Conservation (phyloP, 1,140 invertebrate genomes). For the Drosophila neocordata region DNA sequence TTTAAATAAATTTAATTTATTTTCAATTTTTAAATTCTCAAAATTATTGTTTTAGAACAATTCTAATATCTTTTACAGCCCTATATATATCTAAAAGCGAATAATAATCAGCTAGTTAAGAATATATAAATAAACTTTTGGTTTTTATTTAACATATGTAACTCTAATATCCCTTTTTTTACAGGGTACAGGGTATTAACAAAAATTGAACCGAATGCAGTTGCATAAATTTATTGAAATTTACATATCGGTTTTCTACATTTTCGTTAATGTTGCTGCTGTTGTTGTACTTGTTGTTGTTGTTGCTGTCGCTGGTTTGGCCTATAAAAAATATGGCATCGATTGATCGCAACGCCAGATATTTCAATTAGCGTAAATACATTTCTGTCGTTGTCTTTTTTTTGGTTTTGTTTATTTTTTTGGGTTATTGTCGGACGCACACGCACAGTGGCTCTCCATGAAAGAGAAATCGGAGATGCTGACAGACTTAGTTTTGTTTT, state of each 20-base stretch:
- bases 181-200: slow-evolving; percentile 10
- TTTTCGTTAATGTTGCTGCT: slow-evolving; percentile 28
- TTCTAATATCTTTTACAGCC: too few species aligned
- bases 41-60: too few species aligned
- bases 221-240: slow-evolving; percentile 81
- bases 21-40: too few species aligned
- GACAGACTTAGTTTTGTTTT: slow-evolving; percentile 30
- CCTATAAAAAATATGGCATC: slow-evolving; percentile 79
- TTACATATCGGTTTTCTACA: slow-evolving; percentile 66
- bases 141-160: too few species aligned
- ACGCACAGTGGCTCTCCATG: slow-evolving; percentile 43
- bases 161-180: too few species aligned
- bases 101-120: too few species aligned
- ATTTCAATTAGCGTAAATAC: slow-evolving; percentile 82
- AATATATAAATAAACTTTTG: too few species aligned
- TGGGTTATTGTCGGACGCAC: slow-evolving; percentile 32
- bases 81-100: too few species aligned
- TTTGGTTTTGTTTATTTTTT: slow-evolving; percentile 20
- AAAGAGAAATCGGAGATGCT: slow-evolving; percentile 73
- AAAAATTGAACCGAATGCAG: slow-evolving; percentile 36
- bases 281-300: slow-evolving; percentile 26
- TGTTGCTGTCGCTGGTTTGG: slow-evolving; percentile 45
- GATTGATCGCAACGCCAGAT: slow-evolving; percentile 80
- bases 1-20: too few species aligned
- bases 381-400: slow-evolving; percentile 65